Evolutionary conservation across 2,797 vertebrate genomes (phyloP), one percentile per base, ranked within the genome.

Genomic region (Malurus splendens): DNA sequence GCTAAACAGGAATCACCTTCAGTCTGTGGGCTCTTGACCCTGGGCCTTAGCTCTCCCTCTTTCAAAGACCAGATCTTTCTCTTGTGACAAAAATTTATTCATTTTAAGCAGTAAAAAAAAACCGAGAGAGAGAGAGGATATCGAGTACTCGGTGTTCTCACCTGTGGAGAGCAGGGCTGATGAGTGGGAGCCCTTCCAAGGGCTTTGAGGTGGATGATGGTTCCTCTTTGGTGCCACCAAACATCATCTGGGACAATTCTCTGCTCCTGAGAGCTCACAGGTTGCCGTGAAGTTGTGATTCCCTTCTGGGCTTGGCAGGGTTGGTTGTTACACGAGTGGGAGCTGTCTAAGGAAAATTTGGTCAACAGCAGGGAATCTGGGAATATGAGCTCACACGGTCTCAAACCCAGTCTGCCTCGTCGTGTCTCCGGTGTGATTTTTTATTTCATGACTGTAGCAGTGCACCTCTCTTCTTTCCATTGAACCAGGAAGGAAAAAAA

Each of bases 101-200:
- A 7, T 56, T 72, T 72, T 9, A 39, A 50, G 19, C 25, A 52
- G 16, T 3, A 9, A 44, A 30, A 54, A 30, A 52, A n/a, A 15
- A 2, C 1, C 0, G 5, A 6, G 28, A 6, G 18, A 6, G 18
- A 61, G 14, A 25, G 14, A 52, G n/a, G 10, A 7, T 14, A 18
- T 20, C 4, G 9, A 44, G 15, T 20, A 51, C 28, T 70, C 0
- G 1, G 7, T 56, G 27, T 47, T 45, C 64, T 6, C 10, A 3
- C 25, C 42, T 4, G 14, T 39, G 32, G 39, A 16, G 32, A 39
- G 57, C 9, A 12, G 24, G 6, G 11, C 42, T 65, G 72, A 11
- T 8, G 57, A 42, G 18, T 7, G 39, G 60, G 64, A 80, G 30
- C 6, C 1, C 30, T 45, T 18, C 23, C 42, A 1, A 11, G 19